Percentiles rank a stretch among this genome's conserved stretches.
phyloP scores from a whole-genome alignment of 2,888 invertebrate species.

The Aphodius sticticus region DNA sequence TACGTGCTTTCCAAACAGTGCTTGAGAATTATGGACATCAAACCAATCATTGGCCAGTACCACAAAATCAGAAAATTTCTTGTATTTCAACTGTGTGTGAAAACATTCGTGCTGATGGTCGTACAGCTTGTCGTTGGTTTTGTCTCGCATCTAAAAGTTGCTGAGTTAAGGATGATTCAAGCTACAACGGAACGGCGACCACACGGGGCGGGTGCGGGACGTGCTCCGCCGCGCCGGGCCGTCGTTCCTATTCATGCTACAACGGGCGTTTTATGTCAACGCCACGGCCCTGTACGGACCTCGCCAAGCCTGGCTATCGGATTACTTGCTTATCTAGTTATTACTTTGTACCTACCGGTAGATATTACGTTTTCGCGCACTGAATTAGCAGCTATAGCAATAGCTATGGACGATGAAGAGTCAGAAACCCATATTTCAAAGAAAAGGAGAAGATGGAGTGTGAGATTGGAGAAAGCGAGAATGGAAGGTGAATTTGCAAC shows the following conservation, averaged over 20 bases:
- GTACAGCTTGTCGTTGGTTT: conserved; percentile 42
- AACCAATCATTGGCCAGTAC: conserved; percentile 43
- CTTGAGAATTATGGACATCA: conserved; percentile 41
- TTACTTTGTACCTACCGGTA: neutral
- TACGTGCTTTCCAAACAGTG: conserved; percentile 33
- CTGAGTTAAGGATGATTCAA: conserved; percentile 21
- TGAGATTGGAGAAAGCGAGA: neutral
- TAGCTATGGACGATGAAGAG: neutral
- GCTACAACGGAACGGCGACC: neutral
- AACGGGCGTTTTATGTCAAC: neutral
- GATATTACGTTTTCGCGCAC: neutral
- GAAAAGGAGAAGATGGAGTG: neutral
- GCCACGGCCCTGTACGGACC: neutral
- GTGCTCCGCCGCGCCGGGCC: neutral
- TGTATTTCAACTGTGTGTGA: conserved; percentile 24
- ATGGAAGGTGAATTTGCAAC: neutral
- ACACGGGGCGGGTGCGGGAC: neutral
- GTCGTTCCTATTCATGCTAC: neutral
- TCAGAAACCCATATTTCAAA: neutral
- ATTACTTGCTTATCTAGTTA: too few species aligned
- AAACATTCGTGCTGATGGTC: conserved; percentile 36
- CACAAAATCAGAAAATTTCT: conserved; percentile 25
- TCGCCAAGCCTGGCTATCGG: too few species aligned
- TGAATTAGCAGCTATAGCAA: neutral
- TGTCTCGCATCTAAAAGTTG: conserved; percentile 41